Base-by-base conservation (phyloP, 1,140 invertebrate genomes). In the Drosophila athabasca region DNA sequence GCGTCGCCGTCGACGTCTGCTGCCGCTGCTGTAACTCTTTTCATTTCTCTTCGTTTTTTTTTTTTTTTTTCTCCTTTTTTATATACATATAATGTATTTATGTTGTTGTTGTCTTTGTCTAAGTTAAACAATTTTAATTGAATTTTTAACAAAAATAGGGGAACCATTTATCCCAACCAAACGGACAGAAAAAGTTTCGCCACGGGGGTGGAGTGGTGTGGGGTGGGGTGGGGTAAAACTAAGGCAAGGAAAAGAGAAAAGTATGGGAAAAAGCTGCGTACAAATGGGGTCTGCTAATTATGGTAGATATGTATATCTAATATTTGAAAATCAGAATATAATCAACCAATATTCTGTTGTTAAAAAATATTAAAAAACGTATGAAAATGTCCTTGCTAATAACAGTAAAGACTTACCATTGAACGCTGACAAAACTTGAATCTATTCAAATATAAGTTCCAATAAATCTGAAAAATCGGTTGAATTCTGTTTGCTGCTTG, bases 51-150 rank as follows among this genome's bases (percentile, higher is more conserved):
- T 43, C 60, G 60, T 78, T 54, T 29, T 17, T 60, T 45, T 59
- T 66, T 62, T 73, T 81, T 78, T 77, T 22, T 60, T 45, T 52
- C 66, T 61, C 76, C 74, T 75, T 77, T 49, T 70, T 85, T 79
- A n/a, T n/a, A n/a, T n/a, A n/a, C 64, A 80, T 73, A 77, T 75
- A 78, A 81, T 77, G 82, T 87, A 82, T 77, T 62, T 77, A 51
- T 53, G 8, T 13, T 26, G 24, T 45, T n/a, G 26, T 59, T 65
- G n/a, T 60, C 50, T 58, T 65, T 53, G 53, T 41, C 58, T 52
- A 74, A 81, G 82, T 76, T 74, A 81, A 85, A 85, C 69, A 87
- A 87, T 85, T 85, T 85, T 87, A 85, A 85, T 85, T 85, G 82
- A 82, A 85, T 85, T 85, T 81, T 82, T 74, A 66, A 84, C 71